Evolutionary conservation across 2,797 vertebrate genomes (phyloP).

Genomic region (Simalia tracyae): DNA sequence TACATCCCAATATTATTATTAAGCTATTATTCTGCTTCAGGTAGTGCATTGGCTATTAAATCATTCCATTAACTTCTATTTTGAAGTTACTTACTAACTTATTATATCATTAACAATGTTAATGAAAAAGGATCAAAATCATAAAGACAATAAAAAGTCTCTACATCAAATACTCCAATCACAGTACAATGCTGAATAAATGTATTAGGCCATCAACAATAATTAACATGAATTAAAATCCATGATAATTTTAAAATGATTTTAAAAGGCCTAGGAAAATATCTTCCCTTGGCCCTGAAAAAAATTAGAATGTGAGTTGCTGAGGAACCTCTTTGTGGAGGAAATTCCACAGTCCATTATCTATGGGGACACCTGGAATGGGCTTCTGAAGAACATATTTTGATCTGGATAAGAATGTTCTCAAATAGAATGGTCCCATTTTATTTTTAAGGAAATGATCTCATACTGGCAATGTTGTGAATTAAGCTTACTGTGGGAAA

Average conservation of each 20-base stretch:
- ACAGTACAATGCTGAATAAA: background rate
- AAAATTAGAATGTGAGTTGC: background rate
- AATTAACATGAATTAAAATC: background rate
- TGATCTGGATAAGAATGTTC: conserved; percentile 40
- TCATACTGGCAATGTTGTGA: conserved; percentile 60
- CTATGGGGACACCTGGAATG: background rate
- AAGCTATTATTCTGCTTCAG: background rate
- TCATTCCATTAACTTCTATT: background rate
- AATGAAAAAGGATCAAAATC: background rate
- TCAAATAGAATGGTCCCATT: conserved; percentile 54
- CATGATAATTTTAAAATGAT: background rate
- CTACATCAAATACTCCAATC: background rate
- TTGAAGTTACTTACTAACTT: background rate
- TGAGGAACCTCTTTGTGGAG: background rate
- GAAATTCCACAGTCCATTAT: background rate
- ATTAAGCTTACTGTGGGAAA: conserved; percentile 50
- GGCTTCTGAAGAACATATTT: background rate
- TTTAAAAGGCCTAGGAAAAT: background rate
- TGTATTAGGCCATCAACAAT: background rate
- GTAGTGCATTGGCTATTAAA: background rate
- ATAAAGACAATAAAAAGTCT: background rate
- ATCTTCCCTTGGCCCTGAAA: background rate
- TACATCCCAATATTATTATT: background rate
- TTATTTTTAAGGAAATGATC: conserved; percentile 56
- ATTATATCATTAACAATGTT: background rate